Evolutionary conservation across 35 echinoderm and acorn worm species (phyloP), one percentile per base, ranked within the genome.

Genomic region (Apostichopus japonicus): DNA sequence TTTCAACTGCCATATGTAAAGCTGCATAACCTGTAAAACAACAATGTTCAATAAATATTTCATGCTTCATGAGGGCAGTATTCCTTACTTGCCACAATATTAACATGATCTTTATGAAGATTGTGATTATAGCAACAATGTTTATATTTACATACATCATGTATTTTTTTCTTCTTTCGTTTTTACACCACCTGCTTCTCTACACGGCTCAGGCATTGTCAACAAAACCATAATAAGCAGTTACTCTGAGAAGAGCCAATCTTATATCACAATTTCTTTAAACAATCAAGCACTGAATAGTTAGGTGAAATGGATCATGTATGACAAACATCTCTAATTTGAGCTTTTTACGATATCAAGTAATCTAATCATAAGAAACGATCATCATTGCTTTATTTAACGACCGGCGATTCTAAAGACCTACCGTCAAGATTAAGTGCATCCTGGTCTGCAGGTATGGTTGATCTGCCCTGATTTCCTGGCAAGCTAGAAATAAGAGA

Each of bases 351-450:
- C 2, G 33, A 44, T 44, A 4, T 44, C 33, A 44, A 44, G 33
- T 44, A 44, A 44, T 44, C 33, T 44, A 44, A 44, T 44, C 33
- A 44, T 44, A 4, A 44, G 33, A 44, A 44, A 44, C 33, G 4
- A 44, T 44, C 33, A 44, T 44, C 33, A 3, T 44, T 44, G 33
- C 33, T 44, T 44, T 44, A 44, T 13, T 61, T 61, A 61, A 61
- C 13, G 57, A 61, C 33, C 33, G 4, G 4, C 33, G 33, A 3
- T 44, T 44, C 33, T 44, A 19, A 23, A 61, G 13, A 95, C 84
- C 23, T 90, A 98, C 96, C 96, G 80, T 92, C 87, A 65, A 92
- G 83, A 87, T 95, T 98, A 16, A 53, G 84, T 13, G 54, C 79
- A 72, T 98, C 93, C 17, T 91, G 53, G 23, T 98, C 86, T 9